Percentiles rank a stretch among this genome's conserved stretches.
Evolutionary conservation across 1,140 invertebrate genomes (phyloP).

Genomic region (Thereuonema tuberculata): DNA sequence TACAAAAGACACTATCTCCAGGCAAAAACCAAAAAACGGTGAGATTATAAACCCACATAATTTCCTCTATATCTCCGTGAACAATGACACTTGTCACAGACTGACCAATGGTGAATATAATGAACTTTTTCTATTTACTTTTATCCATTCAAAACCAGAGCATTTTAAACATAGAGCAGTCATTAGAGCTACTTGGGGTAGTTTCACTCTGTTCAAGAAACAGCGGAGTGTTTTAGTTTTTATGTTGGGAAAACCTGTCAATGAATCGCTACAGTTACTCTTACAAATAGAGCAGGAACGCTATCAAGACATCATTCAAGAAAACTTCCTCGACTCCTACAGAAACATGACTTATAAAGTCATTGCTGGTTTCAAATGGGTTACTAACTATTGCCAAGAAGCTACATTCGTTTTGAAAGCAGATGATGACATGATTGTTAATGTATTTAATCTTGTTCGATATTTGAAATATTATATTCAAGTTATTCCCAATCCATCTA

Average conservation of each 20-base stretch:
- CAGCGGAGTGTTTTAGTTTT: background rate
- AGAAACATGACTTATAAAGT: slow-evolving; percentile 10
- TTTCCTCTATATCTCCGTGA: no score
- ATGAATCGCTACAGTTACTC: background rate
- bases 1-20: no score
- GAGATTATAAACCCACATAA: no score
- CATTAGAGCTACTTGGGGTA: background rate
- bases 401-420: slow-evolving; percentile 23
- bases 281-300: background rate
- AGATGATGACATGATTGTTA: slow-evolving; percentile 25
- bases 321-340: slow-evolving; percentile 13
- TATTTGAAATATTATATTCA: slow-evolving; percentile 29
- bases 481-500: slow-evolving; percentile 26
- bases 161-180: background rate
- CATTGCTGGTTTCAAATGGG: slow-evolving; percentile 12
- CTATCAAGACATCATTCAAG: slow-evolving; percentile 12
- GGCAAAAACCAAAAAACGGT: no score
- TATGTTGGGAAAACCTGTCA: background rate
- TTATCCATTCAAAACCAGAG: background rate
- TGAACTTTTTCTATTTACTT: background rate
- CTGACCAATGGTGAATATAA: no score
- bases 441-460: slow-evolving; percentile 21
- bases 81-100: no score
- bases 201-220: background rate
- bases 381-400: slow-evolving; percentile 11